Evolutionary conservation across 2,797 vertebrate species (phyloP).

Genomic region (Scleropages formosus): DNA sequence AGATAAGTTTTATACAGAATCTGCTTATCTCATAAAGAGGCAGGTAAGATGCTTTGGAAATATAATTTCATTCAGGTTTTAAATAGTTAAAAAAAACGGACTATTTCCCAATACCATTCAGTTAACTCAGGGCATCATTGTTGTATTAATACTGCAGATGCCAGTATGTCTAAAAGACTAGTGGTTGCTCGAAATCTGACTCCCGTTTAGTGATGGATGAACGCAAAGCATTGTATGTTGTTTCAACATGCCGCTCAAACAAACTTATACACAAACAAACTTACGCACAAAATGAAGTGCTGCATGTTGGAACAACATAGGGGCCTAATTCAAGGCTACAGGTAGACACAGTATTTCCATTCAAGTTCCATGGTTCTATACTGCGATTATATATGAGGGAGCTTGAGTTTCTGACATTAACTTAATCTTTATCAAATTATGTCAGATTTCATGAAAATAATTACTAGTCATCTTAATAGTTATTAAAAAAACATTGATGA

Average conservation of each 20-base stretch:
- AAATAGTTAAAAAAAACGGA: neutral
- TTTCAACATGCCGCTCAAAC: neutral
- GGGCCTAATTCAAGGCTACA: neutral
- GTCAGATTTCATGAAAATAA: constrained; percentile 12
- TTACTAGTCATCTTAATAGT: too few species aligned
- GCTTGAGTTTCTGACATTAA: neutral
- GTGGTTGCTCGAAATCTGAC: neutral
- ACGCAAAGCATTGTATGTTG: neutral
- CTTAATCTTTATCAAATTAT: neutral
- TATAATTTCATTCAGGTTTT: too few species aligned
- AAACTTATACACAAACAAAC: constrained; percentile 20
- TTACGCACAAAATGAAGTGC: neutral
- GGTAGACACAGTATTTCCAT: neutral
- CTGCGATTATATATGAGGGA: neutral
- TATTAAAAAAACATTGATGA: too few species aligned
- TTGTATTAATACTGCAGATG: neutral
- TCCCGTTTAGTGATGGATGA: constrained; percentile 17
- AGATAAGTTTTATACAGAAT: neutral
- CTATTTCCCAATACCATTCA: neutral
- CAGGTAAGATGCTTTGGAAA: neutral
- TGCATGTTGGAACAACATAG: constrained; percentile 10
- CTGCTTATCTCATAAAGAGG: neutral
- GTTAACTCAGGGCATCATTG: neutral
- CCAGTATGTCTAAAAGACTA: neutral
- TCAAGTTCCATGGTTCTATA: neutral